A percentile compares a stretch with the other conserved stretches of the same genome.
Conservation (phyloP, 2,113 vertebrate species). For the Menura novaehollandiae region DNA sequence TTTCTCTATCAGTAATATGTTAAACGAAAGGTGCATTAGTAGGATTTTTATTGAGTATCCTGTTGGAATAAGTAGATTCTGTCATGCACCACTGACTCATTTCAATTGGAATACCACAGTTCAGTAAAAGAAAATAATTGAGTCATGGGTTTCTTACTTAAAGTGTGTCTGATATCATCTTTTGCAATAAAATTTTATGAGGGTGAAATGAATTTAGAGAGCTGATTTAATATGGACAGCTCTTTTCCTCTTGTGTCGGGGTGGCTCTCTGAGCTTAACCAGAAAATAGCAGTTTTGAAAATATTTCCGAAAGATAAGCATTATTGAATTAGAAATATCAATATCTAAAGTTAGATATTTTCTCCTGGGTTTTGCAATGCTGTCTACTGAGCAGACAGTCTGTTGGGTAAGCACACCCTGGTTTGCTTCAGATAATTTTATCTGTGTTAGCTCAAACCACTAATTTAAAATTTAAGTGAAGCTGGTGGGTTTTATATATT, state of each 20-base stretch:
- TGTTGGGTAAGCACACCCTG: background rate
- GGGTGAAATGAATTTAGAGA: constrained; percentile 45
- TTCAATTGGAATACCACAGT: constrained; percentile 56
- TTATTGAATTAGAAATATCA: background rate
- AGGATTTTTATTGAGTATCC: constrained; percentile 41
- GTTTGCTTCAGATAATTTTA: background rate
- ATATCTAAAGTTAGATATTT: background rate
- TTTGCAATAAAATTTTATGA: constrained; percentile 56
- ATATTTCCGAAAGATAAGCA: background rate
- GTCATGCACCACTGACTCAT: constrained; percentile 56
- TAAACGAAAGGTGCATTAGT: background rate
- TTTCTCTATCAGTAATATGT: background rate
- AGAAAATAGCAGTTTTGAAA: background rate
- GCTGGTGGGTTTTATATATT: background rate
- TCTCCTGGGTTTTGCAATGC: background rate
- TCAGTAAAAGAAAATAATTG: constrained; percentile 59
- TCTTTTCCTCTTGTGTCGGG: background rate
- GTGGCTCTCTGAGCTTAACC: background rate
- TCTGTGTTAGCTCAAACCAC: background rate
- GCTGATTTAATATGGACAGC: constrained; percentile 25
- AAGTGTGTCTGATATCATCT: constrained; percentile 49
- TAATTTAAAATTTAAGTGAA: background rate
- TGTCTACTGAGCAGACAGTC: background rate
- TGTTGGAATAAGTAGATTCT: constrained; percentile 52
- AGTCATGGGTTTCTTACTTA: constrained; percentile 58